Conservation (phyloP, 92 coral and sea anemone species). For the Pocillopora meandrina region DNA sequence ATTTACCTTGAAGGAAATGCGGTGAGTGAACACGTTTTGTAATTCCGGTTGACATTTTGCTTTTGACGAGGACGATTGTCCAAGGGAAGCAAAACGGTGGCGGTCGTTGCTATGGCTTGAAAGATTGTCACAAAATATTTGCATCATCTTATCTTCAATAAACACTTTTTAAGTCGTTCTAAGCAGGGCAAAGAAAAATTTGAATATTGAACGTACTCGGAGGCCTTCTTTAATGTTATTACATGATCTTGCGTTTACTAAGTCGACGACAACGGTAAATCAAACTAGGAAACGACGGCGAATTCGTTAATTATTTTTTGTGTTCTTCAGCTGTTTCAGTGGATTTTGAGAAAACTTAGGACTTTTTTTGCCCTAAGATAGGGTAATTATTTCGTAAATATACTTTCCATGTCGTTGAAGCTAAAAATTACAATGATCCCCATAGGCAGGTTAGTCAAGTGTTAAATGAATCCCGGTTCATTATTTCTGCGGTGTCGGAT, state of each 20-base stretch:
- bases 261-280: not conserved
- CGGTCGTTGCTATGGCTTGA: conserved; percentile 2
- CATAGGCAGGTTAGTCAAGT: not conserved
- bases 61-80: not conserved
- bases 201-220: conserved; percentile 7
- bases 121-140: conserved; percentile 17
- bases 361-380: not conserved
- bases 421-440: not conserved
- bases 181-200: not conserved
- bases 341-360: conserved; percentile 25
- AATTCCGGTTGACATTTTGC: not conserved
- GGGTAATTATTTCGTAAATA: not conserved
- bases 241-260: not conserved
- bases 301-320: not conserved
- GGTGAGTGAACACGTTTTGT: conserved; percentile 49
- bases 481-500: no score
- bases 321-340: conserved; percentile 9
- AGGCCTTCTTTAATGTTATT: not conserved
- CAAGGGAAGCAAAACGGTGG: not conserved
- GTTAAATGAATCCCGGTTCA: no score
- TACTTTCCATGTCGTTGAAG: conserved; percentile 19
- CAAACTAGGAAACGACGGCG: not conserved
- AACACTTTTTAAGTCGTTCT: conserved; percentile 3
- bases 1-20: conserved; percentile 65
- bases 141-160: not conserved